Percentiles rank a stretch among this genome's conserved stretches.
Evolutionary conservation across 2,113 vertebrate species (phyloP).

Genomic region (Athene cunicularia): DNA sequence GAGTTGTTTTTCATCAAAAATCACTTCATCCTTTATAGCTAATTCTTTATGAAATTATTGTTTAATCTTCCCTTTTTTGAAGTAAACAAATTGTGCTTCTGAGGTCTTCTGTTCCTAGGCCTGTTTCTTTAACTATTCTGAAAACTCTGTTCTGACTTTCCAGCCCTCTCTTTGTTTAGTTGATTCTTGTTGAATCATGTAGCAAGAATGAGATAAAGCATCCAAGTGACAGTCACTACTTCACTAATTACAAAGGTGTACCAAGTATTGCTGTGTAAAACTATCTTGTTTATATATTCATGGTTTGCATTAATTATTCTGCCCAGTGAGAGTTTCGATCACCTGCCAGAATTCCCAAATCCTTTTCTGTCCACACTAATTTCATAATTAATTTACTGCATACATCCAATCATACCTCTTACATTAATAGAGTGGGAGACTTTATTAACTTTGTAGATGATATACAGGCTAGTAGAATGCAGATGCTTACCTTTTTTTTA

Average conservation of each 20-base stretch:
- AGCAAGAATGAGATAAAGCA: background rate
- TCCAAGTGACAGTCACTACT: background rate
- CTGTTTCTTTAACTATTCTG: background rate
- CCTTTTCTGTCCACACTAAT: background rate
- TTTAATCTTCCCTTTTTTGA: background rate
- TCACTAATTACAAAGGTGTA: background rate
- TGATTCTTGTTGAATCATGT: background rate
- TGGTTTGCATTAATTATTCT: background rate
- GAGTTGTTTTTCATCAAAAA: background rate
- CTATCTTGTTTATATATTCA: background rate
- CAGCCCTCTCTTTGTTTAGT: background rate
- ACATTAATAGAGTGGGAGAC: background rate
- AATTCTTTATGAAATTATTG: background rate
- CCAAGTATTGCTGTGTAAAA: background rate
- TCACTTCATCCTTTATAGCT: background rate
- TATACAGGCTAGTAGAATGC: background rate
- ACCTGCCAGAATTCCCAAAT: background rate
- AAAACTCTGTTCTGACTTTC: background rate
- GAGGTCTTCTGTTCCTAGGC: background rate
- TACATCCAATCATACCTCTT: background rate
- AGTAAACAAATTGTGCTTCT: background rate
- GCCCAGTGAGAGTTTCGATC: background rate
- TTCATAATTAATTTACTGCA: background rate
- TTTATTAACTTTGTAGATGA: background rate
- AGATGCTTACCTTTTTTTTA: background rate